Evolutionary conservation across 2,797 vertebrate species (phyloP).

Genomic region (Macroramphosus scolopax): DNA sequence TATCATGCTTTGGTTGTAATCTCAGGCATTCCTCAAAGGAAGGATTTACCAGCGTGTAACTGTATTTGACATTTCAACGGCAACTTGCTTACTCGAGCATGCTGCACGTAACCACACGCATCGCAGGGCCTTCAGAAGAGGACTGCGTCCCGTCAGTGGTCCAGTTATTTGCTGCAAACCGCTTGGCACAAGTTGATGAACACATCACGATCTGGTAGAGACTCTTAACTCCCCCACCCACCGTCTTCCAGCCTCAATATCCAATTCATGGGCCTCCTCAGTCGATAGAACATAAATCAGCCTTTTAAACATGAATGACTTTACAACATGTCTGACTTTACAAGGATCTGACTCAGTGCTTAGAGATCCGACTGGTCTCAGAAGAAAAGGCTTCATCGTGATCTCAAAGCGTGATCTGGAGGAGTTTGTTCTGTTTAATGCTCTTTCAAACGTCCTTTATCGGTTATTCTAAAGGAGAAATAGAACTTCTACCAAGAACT

Average conservation of each 20-base stretch:
- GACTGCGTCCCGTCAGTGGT: background rate
- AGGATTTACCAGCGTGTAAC: slow-evolving; percentile 10
- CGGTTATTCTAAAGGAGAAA: slow-evolving; percentile 3
- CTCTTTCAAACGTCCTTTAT: too few relatives aligned
- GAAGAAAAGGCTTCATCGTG: slow-evolving; percentile 5
- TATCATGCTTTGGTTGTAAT: slow-evolving; percentile 21
- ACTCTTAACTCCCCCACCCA: slow-evolving; percentile 15
- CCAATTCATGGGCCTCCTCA: background rate
- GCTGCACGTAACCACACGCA: too few relatives aligned
- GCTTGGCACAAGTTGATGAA: slow-evolving; percentile 8
- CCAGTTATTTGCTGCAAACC: background rate
- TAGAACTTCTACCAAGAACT: too few relatives aligned
- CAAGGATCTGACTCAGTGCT: slow-evolving; percentile 13
- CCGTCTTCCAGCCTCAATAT: slow-evolving; percentile 13
- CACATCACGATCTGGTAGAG: slow-evolving; percentile 2
- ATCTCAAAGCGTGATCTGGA: too few relatives aligned
- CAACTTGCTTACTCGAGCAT: too few relatives aligned
- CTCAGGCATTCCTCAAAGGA: slow-evolving; percentile 8
- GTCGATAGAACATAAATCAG: slow-evolving; percentile 19
- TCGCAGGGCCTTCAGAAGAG: slow-evolving; percentile 3
- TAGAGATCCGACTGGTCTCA: too few relatives aligned
- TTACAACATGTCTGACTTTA: slow-evolving; percentile 14
- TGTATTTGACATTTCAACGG: slow-evolving; percentile 8
- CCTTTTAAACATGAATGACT: slow-evolving; percentile 34
- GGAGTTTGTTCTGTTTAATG: too few relatives aligned